Percentiles rank a stretch among this genome's conserved stretches.
Conservation (phyloP, 2,797 vertebrate genomes). For the Catharus ustulatus region DNA sequence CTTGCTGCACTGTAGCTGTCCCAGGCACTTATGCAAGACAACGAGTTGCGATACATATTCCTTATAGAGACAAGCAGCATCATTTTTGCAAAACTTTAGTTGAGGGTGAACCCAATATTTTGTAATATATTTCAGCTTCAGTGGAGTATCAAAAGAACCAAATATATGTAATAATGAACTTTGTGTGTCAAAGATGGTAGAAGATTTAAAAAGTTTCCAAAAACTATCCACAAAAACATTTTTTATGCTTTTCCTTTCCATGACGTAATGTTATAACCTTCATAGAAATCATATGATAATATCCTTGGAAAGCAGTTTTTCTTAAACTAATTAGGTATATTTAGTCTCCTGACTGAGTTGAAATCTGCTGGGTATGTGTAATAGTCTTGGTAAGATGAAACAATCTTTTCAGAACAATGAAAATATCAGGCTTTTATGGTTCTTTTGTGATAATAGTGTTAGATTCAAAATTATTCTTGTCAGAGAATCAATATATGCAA, state of each 20-base stretch:
- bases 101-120: neutral
- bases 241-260: neutral
- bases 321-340: neutral
- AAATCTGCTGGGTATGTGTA: neutral
- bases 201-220: neutral
- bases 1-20: neutral
- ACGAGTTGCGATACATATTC: neutral
- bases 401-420: slow-evolving; percentile 1
- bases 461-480: neutral
- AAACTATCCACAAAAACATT: neutral
- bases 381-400: neutral
- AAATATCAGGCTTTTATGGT: neutral
- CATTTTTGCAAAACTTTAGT: neutral
- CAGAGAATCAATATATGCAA: slow-evolving; percentile 4
- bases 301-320: neutral
- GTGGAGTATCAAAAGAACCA: neutral
- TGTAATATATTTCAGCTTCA: neutral
- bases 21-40: neutral
- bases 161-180: neutral
- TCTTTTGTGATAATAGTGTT: neutral
- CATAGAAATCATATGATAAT: neutral
- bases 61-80: neutral
- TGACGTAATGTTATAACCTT: neutral
- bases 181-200: neutral
- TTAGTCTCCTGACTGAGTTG: neutral